Evolutionary conservation across 30 jellyfish, hydroid and myxozoan species (phyloP).

Genomic region (Clytia hemisphaerica): DNA sequence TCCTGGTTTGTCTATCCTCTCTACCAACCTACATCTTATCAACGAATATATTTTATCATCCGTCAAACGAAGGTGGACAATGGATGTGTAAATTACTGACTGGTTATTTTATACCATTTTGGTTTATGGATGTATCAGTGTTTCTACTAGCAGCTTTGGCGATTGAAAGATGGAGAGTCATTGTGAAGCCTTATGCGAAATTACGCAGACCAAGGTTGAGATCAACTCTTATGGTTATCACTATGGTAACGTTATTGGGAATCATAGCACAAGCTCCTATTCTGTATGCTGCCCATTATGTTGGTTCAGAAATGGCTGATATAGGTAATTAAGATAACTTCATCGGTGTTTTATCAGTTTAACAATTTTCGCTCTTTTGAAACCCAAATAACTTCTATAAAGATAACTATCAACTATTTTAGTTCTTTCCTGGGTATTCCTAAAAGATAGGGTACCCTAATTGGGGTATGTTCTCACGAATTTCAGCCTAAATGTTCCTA

Average conservation of each 20-base stretch:
- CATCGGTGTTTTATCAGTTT: too few species aligned
- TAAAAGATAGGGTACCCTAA: too few species aligned
- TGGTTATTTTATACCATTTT: slow-evolving; percentile 37
- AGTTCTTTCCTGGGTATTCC: too few species aligned
- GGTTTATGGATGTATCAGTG: slow-evolving; percentile 50
- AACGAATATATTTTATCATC: slow-evolving; percentile 37
- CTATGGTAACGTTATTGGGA: slow-evolving; percentile 16
- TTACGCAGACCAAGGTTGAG: not conserved
- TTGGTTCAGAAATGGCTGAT: too few species aligned
- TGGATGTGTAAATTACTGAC: slow-evolving; percentile 33
- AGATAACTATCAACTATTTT: too few species aligned
- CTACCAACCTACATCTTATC: slow-evolving; percentile 36
- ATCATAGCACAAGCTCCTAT: slow-evolving; percentile 41
- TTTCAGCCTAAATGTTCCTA: too few species aligned
- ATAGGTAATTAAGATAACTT: too few species aligned
- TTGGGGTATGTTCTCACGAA: too few species aligned
- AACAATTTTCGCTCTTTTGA: too few species aligned
- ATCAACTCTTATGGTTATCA: slow-evolving; percentile 1
- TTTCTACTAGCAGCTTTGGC: slow-evolving; percentile 34
- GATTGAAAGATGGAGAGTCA: slow-evolving; percentile 39
- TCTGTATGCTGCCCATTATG: slow-evolving; percentile 5
- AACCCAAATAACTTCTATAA: too few species aligned
- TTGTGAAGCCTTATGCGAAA: slow-evolving; percentile 25
- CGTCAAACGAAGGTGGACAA: slow-evolving; percentile 25
- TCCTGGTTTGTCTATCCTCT: slow-evolving; percentile 9